These are phyloP conservation scores for Nematopogon swammerdamellus DNA, from an alignment of 2,888 invertebrate genomes.

Conservation along the genomic window DNA sequence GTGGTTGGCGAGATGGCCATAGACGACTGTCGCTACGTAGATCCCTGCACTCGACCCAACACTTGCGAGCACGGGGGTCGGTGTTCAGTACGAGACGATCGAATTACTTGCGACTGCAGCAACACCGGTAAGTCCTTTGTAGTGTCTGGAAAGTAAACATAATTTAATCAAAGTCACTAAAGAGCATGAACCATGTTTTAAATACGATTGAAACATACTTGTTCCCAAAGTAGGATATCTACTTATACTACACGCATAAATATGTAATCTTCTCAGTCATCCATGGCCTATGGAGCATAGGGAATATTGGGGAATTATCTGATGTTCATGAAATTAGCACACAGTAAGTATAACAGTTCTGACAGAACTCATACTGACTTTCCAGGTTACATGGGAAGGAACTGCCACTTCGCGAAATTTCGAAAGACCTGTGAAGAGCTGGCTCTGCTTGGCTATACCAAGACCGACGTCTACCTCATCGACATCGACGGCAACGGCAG, in stretches of 20 bases:
- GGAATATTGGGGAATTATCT: too few relatives aligned
- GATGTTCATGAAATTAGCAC: too few relatives aligned
- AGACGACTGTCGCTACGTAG: constrained; percentile 86
- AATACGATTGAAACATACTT: too few relatives aligned
- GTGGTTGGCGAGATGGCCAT: constrained; percentile 87
- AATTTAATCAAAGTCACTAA: too few relatives aligned
- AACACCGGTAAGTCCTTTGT: constrained; percentile 64
- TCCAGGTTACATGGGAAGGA: constrained; percentile 81
- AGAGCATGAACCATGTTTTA: too few relatives aligned
- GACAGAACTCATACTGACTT: too few relatives aligned
- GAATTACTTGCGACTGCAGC: constrained; percentile 85
- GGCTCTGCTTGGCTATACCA: constrained; percentile 81
- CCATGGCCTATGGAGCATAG: too few relatives aligned
- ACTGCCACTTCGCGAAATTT: constrained; percentile 91
- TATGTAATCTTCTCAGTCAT: too few relatives aligned
- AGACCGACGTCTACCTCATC: constrained; percentile 88
- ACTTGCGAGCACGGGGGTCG: constrained; percentile 91
- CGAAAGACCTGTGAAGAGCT: constrained; percentile 91
- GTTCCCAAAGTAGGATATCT: too few relatives aligned
- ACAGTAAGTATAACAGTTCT: too few relatives aligned
- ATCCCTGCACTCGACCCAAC: constrained; percentile 84
- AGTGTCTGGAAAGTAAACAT: too few relatives aligned
- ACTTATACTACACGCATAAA: too few relatives aligned
- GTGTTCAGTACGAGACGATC: constrained; percentile 85
- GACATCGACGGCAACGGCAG: constrained; percentile 93